A percentile compares a stretch with the other conserved stretches of the same genome.
These are phyloP conservation scores for Chaetophractus vellerosus DNA, from an alignment of 2,797 vertebrate species.

Conservation along the genomic window DNA sequence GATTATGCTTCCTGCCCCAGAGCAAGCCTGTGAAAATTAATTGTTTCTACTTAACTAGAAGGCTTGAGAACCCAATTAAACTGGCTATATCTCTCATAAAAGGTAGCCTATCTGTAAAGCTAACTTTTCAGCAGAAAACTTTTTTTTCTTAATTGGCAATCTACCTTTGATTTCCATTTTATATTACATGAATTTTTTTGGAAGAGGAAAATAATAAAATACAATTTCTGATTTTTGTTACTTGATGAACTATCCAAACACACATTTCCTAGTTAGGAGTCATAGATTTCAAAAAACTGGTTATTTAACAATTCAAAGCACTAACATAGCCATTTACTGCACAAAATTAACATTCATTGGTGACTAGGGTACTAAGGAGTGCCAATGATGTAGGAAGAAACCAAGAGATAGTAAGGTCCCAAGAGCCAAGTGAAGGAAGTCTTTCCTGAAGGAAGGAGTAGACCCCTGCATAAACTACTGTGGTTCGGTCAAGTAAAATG, in stretches of 20 bases:
- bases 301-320: background rate
- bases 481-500: background rate
- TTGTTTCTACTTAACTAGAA: background rate
- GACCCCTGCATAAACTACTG: background rate
- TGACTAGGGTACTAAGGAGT: background rate
- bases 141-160: background rate
- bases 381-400: background rate
- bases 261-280: background rate
- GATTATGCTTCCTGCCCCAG: background rate
- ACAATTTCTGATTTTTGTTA: background rate
- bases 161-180: background rate
- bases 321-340: background rate
- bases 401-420: background rate
- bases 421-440: background rate
- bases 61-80: background rate
- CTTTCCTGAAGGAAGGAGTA: background rate
- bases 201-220: background rate
- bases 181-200: background rate
- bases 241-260: background rate
- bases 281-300: conserved; percentile 5
- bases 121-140: background rate
- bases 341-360: background rate
- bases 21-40: background rate
- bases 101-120: background rate
- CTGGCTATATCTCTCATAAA: background rate